Evolutionary conservation across 2,797 vertebrate species (phyloP), one percentile per base, ranked within the genome.

Genomic region (Tarsius wallacei): DNA sequence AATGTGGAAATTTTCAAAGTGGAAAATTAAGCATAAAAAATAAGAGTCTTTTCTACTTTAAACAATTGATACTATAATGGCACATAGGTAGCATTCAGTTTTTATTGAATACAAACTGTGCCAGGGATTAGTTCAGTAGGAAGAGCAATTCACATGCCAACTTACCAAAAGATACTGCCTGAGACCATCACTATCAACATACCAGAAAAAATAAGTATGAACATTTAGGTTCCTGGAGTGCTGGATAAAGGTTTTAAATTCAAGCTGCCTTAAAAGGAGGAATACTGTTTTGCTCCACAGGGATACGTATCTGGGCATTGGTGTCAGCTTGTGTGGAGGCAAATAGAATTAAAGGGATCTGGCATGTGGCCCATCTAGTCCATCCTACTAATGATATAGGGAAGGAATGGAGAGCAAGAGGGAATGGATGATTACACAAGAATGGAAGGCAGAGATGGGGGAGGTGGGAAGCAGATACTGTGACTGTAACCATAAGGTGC

Each of bases 401-500:
- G 66, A 74, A 13, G 13, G n/a, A 47, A 47, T 12, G 13, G 42
- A 36, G 24, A 33, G 0, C 2, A 7, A 6, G 9, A 26, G 36
- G 21, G 9, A 28, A 13, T 15, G 42, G 22, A 5, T 6, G 1
- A 42, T 7, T 19, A 24, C 17, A 12, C 6, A 36, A 28, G 33
- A 57, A 42, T 6, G 42, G 42, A 42, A 42, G 42, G 64, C 5
- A 49, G 21, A 0, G 0, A 16, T 5, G 21, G 26, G 13, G 8
- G 10, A 49, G 8, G 4, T 14, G 22, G 14, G 31, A 49, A 5
- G n/a, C 24, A 49, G 57, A 57, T 31, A 78, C 3, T 53, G 3
- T 3, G 0, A 24, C 13, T 6, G 2, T 7, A 11, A 21, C 3
- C 11, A 26, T 11, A 26, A 3, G 1, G 64, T 0, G 2, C 31